Percentiles rank a stretch among this genome's conserved stretches.
Evolutionary conservation across 2,888 invertebrate species (phyloP).

Genomic region (Sarcophaga variegata): DNA sequence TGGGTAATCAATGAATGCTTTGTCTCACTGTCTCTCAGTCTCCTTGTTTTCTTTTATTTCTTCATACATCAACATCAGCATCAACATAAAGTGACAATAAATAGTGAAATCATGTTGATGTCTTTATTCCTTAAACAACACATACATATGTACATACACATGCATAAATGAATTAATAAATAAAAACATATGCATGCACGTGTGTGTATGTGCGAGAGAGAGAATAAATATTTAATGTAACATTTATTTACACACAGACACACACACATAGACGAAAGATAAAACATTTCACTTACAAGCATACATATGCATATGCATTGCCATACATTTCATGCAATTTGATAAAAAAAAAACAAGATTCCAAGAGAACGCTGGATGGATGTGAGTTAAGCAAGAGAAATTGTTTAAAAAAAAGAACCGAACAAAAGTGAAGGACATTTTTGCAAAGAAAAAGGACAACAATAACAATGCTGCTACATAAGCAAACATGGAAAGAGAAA

Average conservation of each 20-base stretch:
- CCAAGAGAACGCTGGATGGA: neutral
- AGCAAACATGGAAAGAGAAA: conserved; percentile 9
- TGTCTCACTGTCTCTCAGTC: too few relatives aligned
- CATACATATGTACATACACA: too few relatives aligned
- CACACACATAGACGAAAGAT: too few relatives aligned
- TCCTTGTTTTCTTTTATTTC: too few relatives aligned
- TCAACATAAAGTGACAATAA: conserved; percentile 47
- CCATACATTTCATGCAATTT: conserved; percentile 31
- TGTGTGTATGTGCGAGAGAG: too few relatives aligned
- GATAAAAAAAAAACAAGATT: conserved; percentile 17
- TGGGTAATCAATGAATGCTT: too few relatives aligned
- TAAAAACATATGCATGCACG: too few relatives aligned
- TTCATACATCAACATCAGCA: too few relatives aligned
- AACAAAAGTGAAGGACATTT: conserved; percentile 63
- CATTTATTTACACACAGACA: conserved; percentile 16
- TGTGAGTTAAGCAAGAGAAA: conserved; percentile 22
- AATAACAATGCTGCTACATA: conserved; percentile 31
- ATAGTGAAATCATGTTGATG: conserved; percentile 42
- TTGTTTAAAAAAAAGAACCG: conserved; percentile 58
- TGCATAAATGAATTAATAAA: too few relatives aligned
- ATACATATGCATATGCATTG: conserved; percentile 39
- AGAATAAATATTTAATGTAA: too few relatives aligned
- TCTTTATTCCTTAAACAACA: neutral
- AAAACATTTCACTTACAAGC: neutral
- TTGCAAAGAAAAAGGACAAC: conserved; percentile 11